These are phyloP conservation scores for Hyppa rectilinea DNA, from an alignment of 2,888 invertebrate genomes.

Conservation along the genomic window DNA sequence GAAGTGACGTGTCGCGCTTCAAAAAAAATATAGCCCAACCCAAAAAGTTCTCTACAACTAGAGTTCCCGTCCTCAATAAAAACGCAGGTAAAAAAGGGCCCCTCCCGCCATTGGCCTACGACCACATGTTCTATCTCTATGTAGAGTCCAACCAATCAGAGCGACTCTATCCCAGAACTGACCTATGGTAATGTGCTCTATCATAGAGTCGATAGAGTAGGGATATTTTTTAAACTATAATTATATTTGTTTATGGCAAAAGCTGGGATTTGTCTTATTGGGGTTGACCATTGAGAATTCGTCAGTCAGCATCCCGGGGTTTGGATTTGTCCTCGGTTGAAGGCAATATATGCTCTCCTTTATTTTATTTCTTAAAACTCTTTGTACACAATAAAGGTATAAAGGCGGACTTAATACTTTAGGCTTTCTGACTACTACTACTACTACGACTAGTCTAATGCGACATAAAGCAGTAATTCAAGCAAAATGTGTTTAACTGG, in stretches of 20 bases:
- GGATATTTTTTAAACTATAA: slow-evolving; percentile 15
- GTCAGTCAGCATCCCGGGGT: too few relatives aligned
- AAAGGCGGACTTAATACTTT: too few relatives aligned
- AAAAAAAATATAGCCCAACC: not conserved
- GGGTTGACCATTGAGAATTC: too few relatives aligned
- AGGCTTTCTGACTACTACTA: too few relatives aligned
- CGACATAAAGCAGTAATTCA: too few relatives aligned
- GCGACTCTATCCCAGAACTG: slow-evolving; percentile 25
- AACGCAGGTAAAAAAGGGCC: slow-evolving; percentile 57
- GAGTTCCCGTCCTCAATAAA: slow-evolving; percentile 29
- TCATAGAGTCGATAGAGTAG: slow-evolving; percentile 22
- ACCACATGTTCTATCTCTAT: slow-evolving; percentile 49
- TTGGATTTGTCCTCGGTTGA: too few relatives aligned
- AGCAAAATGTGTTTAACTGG: too few relatives aligned
- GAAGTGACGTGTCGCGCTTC: too few relatives aligned
- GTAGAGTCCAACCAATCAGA: slow-evolving; percentile 49
- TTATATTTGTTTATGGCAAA: not conserved
- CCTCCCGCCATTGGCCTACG: slow-evolving; percentile 52
- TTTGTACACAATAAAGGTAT: too few relatives aligned
- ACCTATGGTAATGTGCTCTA: slow-evolving; percentile 41
- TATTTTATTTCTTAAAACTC: too few relatives aligned
- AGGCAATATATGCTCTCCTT: too few relatives aligned
- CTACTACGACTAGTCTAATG: too few relatives aligned
- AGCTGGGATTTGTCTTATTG: not conserved
- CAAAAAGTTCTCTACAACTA: slow-evolving; percentile 17